Percentiles rank a stretch among this genome's conserved stretches.
Conservation (phyloP, 2,888 invertebrate species). For the Tetragonula carbonaria region DNA sequence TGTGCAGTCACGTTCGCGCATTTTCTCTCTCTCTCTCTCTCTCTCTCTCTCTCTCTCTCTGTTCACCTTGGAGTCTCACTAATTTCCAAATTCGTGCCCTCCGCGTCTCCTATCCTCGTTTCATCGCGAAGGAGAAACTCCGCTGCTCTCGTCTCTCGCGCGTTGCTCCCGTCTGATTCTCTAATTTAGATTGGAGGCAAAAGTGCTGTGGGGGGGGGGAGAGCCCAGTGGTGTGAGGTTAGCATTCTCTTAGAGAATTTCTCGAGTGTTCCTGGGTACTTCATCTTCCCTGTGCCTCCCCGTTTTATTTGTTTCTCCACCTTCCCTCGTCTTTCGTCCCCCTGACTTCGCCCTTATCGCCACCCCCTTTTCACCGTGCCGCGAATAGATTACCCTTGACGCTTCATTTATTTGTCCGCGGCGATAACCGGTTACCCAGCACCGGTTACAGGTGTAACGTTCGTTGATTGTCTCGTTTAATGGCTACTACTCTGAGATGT, state of each 20-base stretch:
- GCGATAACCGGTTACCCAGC: slow-evolving; percentile 44
- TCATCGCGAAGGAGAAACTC: slow-evolving; percentile 2
- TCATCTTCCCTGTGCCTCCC: slow-evolving; percentile 39
- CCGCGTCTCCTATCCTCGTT: not conserved
- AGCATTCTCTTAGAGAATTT: no score
- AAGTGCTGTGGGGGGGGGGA: slow-evolving; percentile 19
- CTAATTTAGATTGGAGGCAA: slow-evolving; percentile 68
- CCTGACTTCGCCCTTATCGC: slow-evolving; percentile 24
- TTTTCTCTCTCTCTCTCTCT: slow-evolving; percentile 7
- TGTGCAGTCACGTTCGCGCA: slow-evolving; percentile 8
- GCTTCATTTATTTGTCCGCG: slow-evolving; percentile 51
- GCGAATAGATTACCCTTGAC: slow-evolving; percentile 58
- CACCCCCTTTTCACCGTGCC: slow-evolving; percentile 34
- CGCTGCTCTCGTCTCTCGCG: slow-evolving; percentile 2
- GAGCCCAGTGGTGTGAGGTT: no score
- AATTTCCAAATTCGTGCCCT: slow-evolving; percentile 69
- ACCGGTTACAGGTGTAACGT: slow-evolving; percentile 49
- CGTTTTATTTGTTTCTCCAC: slow-evolving; percentile 22
- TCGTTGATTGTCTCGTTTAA: slow-evolving; percentile 49
- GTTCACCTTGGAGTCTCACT: slow-evolving; percentile 48
- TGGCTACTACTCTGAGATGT: slow-evolving; percentile 10
- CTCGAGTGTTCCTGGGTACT: slow-evolving; percentile 29
- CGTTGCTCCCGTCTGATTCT: slow-evolving; percentile 51
- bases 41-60: not conserved
- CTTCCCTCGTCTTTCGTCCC: not conserved